A percentile compares a stretch with the other conserved stretches of the same genome.
Evolutionary conservation across 2,888 invertebrate genomes (phyloP).

Genomic region (Trachelus iudaicus): DNA sequence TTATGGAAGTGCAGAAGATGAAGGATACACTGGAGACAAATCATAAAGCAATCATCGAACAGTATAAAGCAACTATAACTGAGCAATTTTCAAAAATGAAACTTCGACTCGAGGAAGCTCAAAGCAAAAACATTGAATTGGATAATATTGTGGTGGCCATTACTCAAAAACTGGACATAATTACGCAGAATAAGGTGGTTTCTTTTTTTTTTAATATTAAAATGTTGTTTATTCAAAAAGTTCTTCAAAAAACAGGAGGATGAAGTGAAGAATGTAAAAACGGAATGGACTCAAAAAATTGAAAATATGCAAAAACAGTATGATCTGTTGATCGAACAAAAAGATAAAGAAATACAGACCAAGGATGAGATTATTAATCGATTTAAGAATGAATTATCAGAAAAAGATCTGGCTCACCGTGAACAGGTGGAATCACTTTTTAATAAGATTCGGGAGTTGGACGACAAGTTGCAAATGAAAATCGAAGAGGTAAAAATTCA

Average conservation of each 20-base stretch:
- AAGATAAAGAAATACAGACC: conserved; percentile 36
- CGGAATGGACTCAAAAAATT: conserved; percentile 37
- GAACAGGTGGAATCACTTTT: conserved; percentile 40
- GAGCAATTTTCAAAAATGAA: conserved; percentile 39
- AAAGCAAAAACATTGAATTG: conserved; percentile 33
- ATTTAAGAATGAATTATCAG: conserved; percentile 37
- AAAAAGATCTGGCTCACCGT: conserved; percentile 27
- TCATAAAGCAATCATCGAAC: conserved; percentile 37
- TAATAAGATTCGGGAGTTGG: conserved; percentile 42
- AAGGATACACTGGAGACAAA: conserved; percentile 38
- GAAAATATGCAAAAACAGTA: conserved; percentile 33
- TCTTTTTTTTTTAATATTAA: too few relatives aligned
- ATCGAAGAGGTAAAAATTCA: conserved; percentile 42
- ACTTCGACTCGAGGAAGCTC: conserved; percentile 33
- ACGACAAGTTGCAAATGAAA: conserved; percentile 46
- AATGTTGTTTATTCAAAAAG: neutral
- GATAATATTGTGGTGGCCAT: conserved; percentile 39
- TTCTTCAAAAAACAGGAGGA: conserved; percentile 28
- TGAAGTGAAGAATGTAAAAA: conserved; percentile 29
- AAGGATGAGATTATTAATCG: conserved; percentile 39
- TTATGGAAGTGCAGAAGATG: conserved; percentile 39
- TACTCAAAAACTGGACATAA: conserved; percentile 40
- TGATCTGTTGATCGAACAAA: conserved; percentile 39
- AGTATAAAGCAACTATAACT: conserved; percentile 37
- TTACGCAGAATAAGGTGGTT: conserved; percentile 41